A percentile compares a stretch with the other conserved stretches of the same genome.
Conservation (phyloP, 2,888 invertebrate species). For the Muschampia staudingeri region DNA sequence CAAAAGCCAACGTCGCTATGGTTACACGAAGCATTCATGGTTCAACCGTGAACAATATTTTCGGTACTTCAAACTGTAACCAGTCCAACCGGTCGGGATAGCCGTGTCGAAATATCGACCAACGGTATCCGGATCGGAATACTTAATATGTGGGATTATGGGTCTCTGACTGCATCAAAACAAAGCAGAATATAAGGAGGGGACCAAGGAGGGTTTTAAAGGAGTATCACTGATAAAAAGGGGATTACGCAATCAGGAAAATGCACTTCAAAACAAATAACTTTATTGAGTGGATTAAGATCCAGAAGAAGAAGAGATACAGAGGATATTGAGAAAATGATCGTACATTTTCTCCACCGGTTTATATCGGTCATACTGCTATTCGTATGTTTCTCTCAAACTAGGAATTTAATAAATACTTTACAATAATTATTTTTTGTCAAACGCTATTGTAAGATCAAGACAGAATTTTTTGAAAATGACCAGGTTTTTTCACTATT, state of each 20-base stretch:
- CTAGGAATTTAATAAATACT: no score
- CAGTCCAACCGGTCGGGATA: slow-evolving; percentile 30
- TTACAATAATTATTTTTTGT: no score
- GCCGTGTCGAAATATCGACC: slow-evolving; percentile 34
- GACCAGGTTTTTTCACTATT: no score
- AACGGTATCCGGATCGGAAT: slow-evolving; percentile 43
- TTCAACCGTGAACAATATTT: slow-evolving; percentile 19
- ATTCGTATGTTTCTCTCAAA: no score
- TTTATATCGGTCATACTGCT: no score
- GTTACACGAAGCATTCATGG: background rate
- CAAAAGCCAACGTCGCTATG: background rate
- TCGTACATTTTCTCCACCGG: no score
- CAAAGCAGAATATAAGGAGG: slow-evolving; percentile 14
- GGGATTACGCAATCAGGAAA: background rate
- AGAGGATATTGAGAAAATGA: no score
- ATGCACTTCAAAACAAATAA: background rate
- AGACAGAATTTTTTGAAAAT: no score
- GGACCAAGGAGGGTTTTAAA: slow-evolving; percentile 36
- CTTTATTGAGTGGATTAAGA: no score
- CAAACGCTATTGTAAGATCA: no score
- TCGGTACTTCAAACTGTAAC: slow-evolving; percentile 39
- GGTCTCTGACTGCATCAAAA: slow-evolving; percentile 34
- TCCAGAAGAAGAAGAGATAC: no score
- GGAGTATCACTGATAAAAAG: background rate
- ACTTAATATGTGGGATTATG: slow-evolving; percentile 35